Evolutionary conservation across 2,797 vertebrate species (phyloP), one percentile per base, ranked within the genome.

Genomic region (Hipposideros larvatus): DNA sequence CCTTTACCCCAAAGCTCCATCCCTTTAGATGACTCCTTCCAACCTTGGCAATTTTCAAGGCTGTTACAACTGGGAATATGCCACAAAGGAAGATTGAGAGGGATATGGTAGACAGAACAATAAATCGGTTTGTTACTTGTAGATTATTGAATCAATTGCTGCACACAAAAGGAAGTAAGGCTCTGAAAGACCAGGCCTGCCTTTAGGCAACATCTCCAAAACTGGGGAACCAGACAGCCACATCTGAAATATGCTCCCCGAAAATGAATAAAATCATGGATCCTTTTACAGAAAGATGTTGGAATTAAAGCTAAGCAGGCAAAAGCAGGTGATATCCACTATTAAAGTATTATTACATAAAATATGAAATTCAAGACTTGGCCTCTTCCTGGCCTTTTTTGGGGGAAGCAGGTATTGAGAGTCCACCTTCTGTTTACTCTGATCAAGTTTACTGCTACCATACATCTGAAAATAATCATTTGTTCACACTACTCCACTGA

Each of bases 381-480:
- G 11, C 22, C 73, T 73, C 21, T 94, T 79, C 57, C 16, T 87
- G 73, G 21, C 31, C 70, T 55, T 86, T 88, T n/a, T 87, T 77
- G 82, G 78, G 41, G 24, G 87, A 82, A 95, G 53, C 24, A 90
- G 15, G 21, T 28, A 74, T 19, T 37, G 19, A 77, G 88, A 74
- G 28, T 11, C 80, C 46, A 61, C 55, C 24, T 41, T 89, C 87
- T 87, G n/a, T 93, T 87, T 66, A 78, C 26, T 85, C 37, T 82
- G 21, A 34, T 79, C 31, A 90, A 34, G 31, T 59, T n/a, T 75
- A 74, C 61, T 43, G 16, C 48, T 48, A 18, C 24, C 59, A 24
- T 87, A 48, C 55, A 87, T 94, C 84, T 94, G 85, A 95, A 87
- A 92, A 90, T 86, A 93, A 96, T 53, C 26, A 87, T 68, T 86